phyloP scores from a whole-genome alignment of 2,113 vertebrate species.

The Nipponia nippon region DNA sequence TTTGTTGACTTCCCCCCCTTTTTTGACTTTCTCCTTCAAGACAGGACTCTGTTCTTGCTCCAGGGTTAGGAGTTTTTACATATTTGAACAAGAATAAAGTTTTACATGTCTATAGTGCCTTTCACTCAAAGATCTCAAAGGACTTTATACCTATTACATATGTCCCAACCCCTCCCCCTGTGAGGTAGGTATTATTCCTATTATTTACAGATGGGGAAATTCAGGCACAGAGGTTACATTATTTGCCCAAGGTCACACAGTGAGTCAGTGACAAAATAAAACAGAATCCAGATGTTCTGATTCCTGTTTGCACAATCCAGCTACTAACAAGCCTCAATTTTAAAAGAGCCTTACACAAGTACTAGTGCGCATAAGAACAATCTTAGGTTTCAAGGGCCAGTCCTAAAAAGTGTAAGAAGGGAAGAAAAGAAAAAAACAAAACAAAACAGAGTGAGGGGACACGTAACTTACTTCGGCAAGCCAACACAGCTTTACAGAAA shows the following conservation, averaged over 20 bases:
- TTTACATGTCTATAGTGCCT: not conserved
- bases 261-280: slow-evolving; percentile 2
- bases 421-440: not conserved
- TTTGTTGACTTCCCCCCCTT: not conserved
- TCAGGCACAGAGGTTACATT: slow-evolving; percentile 65
- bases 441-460: not conserved
- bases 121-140: slow-evolving; percentile 21
- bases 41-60: not conserved
- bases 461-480: not conserved
- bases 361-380: not conserved
- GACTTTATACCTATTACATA: not conserved
- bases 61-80: not conserved
- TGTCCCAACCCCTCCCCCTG: slow-evolving; percentile 35
- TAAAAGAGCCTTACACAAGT: not conserved
- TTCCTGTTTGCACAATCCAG: not conserved
- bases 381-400: not conserved
- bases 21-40: not conserved
- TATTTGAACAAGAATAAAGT: not conserved
- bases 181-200: slow-evolving; percentile 68
- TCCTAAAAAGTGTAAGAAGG: not conserved
- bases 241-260: slow-evolving; percentile 59
- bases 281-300: not conserved
- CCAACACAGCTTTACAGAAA: not conserved
- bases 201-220: slow-evolving; percentile 64
- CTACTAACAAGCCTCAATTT: not conserved